These are phyloP conservation scores for Diplodus puntazzo DNA, from an alignment of 2,797 vertebrate species.

Conservation along the genomic window DNA sequence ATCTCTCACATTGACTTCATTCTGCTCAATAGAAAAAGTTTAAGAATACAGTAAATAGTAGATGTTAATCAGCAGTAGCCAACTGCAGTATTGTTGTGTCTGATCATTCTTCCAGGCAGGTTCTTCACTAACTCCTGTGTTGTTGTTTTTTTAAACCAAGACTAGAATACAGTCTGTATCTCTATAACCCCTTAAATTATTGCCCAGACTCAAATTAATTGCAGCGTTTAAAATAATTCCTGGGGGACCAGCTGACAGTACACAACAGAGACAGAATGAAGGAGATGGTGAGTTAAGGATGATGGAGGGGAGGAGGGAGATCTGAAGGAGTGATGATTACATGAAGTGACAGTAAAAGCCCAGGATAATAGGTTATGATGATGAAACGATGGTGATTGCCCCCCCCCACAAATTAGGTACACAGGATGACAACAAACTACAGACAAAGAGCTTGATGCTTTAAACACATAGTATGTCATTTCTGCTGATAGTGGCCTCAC, in stretches of 20 bases:
- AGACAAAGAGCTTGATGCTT: no score
- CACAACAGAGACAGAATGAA: background rate
- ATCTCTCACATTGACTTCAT: background rate
- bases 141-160: background rate
- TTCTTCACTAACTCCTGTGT: background rate
- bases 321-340: background rate
- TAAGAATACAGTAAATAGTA: no score
- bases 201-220: conserved; percentile 27
- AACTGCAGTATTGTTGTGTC: accelerated
- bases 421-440: background rate
- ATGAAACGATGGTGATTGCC: background rate
- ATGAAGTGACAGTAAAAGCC: background rate
- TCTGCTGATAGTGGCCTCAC: no score
- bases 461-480: no score
- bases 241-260: background rate
- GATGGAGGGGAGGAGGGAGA: background rate
- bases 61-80: background rate
- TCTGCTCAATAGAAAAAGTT: background rate
- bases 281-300: background rate
- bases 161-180: background rate
- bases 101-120: background rate
- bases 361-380: background rate
- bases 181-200: background rate
- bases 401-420: background rate
- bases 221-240: conserved; percentile 15